Percentiles rank a stretch among this genome's conserved stretches.
Conservation (phyloP, 92 coral and sea anemone species). For the Paragorgia papillata region DNA sequence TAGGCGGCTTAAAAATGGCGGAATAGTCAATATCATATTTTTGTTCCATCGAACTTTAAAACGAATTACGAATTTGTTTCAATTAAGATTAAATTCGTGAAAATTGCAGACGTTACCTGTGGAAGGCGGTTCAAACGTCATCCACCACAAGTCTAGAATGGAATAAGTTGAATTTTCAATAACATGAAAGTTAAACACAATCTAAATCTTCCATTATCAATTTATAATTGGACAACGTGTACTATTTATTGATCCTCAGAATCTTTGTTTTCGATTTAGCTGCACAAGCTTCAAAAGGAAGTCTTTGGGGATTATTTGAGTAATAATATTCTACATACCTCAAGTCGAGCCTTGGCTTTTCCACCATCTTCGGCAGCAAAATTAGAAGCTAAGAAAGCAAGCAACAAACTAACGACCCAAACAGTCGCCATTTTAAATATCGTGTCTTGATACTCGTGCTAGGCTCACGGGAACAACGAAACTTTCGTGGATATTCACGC, state of each 20-base stretch:
- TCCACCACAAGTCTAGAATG: slow-evolving; percentile 94
- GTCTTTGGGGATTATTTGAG: too few relatives aligned
- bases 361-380: slow-evolving; percentile 12
- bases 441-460: not conserved
- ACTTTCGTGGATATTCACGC: too few relatives aligned
- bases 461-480: not conserved
- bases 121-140: slow-evolving; percentile 98
- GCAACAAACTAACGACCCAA: not conserved
- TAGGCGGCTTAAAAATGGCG: too few relatives aligned
- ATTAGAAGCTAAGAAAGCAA: not conserved
- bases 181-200: not conserved
- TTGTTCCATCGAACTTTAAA: too few relatives aligned
- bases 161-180: not conserved
- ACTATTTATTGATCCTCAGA: not conserved
- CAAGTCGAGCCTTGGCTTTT: slow-evolving; percentile 65
- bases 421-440: slow-evolving; percentile 13
- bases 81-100: too few relatives aligned
- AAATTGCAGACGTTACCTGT: slow-evolving; percentile 79
- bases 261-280: not conserved
- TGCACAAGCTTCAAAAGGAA: not conserved
- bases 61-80: too few relatives aligned
- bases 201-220: too few relatives aligned
- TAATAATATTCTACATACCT: slow-evolving; percentile 53
- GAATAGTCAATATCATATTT: too few relatives aligned
- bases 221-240: too few relatives aligned